These are phyloP conservation scores for Talpa occidentalis DNA, from an alignment of 2,113 vertebrate species.

Conservation along the genomic window DNA sequence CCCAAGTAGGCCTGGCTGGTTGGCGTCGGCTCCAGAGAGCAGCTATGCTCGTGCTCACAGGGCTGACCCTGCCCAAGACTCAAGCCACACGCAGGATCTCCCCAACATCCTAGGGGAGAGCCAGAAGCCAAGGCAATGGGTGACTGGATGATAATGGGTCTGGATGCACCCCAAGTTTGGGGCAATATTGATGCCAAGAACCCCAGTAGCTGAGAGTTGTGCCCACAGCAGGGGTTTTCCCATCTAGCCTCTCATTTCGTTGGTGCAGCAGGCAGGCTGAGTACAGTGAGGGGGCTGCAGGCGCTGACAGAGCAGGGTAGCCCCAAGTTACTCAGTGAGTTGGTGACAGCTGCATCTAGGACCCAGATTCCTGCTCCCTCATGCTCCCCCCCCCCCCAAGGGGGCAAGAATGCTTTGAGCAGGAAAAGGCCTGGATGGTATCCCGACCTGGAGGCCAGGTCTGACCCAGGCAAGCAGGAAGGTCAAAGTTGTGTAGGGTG, in stretches of 20 bases:
- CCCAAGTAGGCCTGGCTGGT: not conserved
- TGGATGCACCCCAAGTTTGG: not conserved
- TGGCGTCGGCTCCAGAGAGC: not conserved
- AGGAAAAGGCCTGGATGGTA: not conserved
- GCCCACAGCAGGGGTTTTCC: not conserved
- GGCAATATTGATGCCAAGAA: not conserved
- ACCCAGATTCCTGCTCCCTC: not conserved
- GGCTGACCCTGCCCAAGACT: not conserved
- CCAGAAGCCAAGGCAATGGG: not conserved
- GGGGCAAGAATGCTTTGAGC: not conserved
- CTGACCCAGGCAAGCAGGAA: not conserved
- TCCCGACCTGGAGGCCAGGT: not conserved
- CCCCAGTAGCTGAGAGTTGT: not conserved
- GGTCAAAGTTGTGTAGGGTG: not conserved
- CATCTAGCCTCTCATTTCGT: not conserved
- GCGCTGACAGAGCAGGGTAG: not conserved
- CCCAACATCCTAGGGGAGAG: not conserved
- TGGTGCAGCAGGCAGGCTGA: not conserved
- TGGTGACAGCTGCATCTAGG: not conserved
- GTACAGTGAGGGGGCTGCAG: not conserved
- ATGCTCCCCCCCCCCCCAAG: not conserved
- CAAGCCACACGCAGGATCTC: not conserved
- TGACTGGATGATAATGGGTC: not conserved
- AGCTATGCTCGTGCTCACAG: not conserved
- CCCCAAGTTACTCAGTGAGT: not conserved